These are phyloP conservation scores for Ichneumoninae sp. DNA, from an alignment of 2,888 invertebrate species.

Conservation along the genomic window DNA sequence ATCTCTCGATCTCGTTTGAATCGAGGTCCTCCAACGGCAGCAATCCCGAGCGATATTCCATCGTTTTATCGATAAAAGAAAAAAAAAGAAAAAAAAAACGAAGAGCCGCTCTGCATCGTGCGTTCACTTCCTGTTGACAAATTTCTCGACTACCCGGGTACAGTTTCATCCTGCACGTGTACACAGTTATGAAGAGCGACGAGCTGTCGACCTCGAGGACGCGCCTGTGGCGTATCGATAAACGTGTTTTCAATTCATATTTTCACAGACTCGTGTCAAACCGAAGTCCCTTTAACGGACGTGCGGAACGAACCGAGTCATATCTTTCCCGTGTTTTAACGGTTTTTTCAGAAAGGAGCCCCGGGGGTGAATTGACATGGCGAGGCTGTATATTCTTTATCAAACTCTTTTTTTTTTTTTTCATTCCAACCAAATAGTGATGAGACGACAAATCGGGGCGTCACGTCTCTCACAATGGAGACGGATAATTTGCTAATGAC, in stretches of 20 bases:
- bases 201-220: neutral
- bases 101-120: neutral
- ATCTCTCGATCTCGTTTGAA: neutral
- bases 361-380: neutral
- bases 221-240: neutral
- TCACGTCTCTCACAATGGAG: neutral
- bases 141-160: neutral
- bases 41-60: conserved; percentile 11
- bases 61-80: neutral
- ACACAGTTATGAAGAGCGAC: conserved; percentile 1
- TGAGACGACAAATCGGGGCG: neutral
- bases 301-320: neutral
- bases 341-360: neutral
- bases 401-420: neutral
- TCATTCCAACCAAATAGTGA: neutral
- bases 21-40: neutral
- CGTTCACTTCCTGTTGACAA: neutral
- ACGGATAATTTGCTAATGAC: neutral
- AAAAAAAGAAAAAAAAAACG: neutral
- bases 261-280: neutral
- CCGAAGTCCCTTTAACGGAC: neutral
- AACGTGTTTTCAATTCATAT: conserved; percentile 10
- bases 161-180: neutral
- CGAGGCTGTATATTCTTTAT: neutral
- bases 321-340: neutral